Conservation (phyloP, 2,888 invertebrate genomes). For the Drosophila sordidula region DNA sequence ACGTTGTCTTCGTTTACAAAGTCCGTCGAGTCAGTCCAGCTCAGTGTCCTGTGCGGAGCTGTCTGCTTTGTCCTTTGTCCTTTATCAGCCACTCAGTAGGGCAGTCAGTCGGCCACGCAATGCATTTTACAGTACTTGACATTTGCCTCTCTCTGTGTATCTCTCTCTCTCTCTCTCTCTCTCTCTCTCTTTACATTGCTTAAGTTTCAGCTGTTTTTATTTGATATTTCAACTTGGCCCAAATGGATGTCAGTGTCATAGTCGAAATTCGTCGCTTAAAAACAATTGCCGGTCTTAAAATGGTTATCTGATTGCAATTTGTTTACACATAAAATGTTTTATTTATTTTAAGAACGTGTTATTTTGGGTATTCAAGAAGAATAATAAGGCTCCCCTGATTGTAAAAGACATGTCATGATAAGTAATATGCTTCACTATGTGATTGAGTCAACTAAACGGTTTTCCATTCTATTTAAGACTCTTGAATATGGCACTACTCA, state of each 20-base stretch:
- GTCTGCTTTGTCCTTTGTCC: constrained; percentile 22
- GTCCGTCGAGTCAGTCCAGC: constrained; percentile 23
- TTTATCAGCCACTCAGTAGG: constrained; percentile 25
- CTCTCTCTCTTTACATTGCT: constrained; percentile 13
- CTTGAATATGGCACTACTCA: too few species aligned
- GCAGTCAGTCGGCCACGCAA: constrained; percentile 38
- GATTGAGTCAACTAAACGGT: too few species aligned
- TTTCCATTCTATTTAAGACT: neutral
- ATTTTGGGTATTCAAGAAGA: too few species aligned
- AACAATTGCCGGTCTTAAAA: constrained; percentile 1
- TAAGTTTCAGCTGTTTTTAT: constrained; percentile 29
- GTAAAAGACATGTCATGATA: too few species aligned
- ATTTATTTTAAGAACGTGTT: too few species aligned
- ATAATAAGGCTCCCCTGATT: too few species aligned
- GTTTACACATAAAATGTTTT: neutral
- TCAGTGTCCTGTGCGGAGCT: constrained; percentile 3
- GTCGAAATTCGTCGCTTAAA: constrained; percentile 5
- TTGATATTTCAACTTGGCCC: constrained; percentile 37
- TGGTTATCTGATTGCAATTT: constrained; percentile 1
- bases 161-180: neutral
- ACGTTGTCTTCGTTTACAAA: constrained; percentile 35
- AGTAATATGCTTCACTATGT: too few species aligned
- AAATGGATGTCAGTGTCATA: constrained; percentile 8
- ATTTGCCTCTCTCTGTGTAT: constrained; percentile 25
- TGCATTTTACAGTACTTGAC: constrained; percentile 61